Base-by-base conservation (phyloP, 2,888 invertebrate genomes). In the Drosophila longiperda region DNA sequence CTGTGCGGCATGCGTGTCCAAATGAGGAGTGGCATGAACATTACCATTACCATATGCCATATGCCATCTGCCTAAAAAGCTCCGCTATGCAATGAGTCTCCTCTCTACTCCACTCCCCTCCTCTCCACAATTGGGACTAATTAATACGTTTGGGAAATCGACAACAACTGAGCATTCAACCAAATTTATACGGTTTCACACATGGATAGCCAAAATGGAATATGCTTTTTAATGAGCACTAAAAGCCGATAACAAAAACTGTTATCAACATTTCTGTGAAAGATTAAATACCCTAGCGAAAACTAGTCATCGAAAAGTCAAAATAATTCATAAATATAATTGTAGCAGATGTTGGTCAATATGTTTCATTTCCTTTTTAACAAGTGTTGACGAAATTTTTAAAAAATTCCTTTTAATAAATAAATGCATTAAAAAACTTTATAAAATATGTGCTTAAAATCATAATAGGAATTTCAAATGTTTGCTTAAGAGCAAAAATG, bases 1-100 rank as follows among this genome's bases (percentile, higher is more conserved):
- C 77, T 86, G 82, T 77, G 80, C 80, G 76, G 60, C 72, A 84
- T 87, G 85, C 85, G 81, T 83, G 75, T 63, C 82, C 71, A 68
- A 71, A 75, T 38, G 53, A 29, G 78, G 78, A 66, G 66, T 75
- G 71, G 60, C 71, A 64, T 66, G 26, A 12, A 6, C 59, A 33
- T 40, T 54, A 48, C 55, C 61, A 67, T 67, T 65, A 50, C 59
- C 36, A 15, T 36, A 36, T 49, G 60, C 59, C 36, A 15, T 36
- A 36, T 49, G 60, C 48, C 68, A 68, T 70, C 58, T 65, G 45
- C 63, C 29, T 11, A 38, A 55, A 17, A 17, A 34, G 55, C 55
- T 34, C 17, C 8, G 33, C 42, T 23, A 23, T 38, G 45, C 57
- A 64, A 53, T 49, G 36, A 42, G 50, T 29, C 11, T 23, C 3